Evolutionary conservation across 2,888 invertebrate species (phyloP).

Genomic region (Chaitophorus viminalis): DNA sequence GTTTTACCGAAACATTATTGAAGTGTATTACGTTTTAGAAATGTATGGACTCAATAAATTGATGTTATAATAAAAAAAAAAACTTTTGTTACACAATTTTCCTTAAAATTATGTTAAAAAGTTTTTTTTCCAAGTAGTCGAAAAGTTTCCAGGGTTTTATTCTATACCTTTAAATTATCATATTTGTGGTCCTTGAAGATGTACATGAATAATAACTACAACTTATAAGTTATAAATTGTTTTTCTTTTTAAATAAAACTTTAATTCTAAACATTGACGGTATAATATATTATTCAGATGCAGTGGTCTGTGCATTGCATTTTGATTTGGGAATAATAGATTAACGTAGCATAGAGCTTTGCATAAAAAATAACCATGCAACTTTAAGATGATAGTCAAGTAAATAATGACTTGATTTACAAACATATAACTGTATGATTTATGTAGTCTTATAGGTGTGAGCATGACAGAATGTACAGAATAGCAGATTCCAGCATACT

Average conservation of each 20-base stretch:
- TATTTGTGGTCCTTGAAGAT: neutral
- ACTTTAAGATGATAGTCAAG: neutral
- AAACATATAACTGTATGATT: neutral
- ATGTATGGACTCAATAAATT: conserved; percentile 15
- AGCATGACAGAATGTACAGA: neutral
- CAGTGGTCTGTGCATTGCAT: neutral
- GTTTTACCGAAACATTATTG: conserved; percentile 25
- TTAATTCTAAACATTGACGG: neutral
- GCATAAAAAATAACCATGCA: neutral
- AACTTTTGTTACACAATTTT: conserved; percentile 8
- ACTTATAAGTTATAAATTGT: neutral
- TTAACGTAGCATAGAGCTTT: neutral
- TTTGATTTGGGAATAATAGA: neutral
- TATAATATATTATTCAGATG: neutral
- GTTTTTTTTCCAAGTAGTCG: conserved; percentile 9
- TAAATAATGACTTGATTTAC: neutral
- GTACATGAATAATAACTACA: neutral
- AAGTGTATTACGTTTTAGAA: conserved; percentile 8
- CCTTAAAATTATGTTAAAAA: conserved; percentile 43
- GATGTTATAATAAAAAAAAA: conserved; percentile 11
- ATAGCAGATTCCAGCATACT: neutral
- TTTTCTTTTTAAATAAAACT: neutral
- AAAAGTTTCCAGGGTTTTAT: conserved; percentile 23
- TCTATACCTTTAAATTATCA: conserved; percentile 16
- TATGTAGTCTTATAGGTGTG: neutral